Evolutionary conservation across 2,888 invertebrate genomes (phyloP), one percentile per base, ranked within the genome.

Genomic region (Lydus trimaculatus): DNA sequence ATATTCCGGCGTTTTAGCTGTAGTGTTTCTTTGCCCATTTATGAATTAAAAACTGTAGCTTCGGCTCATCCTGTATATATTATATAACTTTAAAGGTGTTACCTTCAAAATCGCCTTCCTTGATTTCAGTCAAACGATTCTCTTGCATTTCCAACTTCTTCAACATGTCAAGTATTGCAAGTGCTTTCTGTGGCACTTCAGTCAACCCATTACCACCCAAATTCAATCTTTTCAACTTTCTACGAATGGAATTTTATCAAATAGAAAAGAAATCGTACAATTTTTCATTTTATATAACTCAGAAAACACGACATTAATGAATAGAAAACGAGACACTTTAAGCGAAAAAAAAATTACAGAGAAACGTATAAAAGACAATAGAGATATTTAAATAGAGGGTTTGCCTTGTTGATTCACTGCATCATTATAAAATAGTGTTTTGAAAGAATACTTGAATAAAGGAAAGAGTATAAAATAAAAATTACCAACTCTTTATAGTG

Each of bases 111-210:
- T 96, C 95, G 39, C 94, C 94, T 81, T 94, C 94, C 58, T 89
- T 86, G 73, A 96, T 94, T 33, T 88, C 86, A 56, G 90, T 87
- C 70, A 96, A 94, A 74, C 90, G 89, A 82, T 96, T 96, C 82
- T 95, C 95, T 81, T 95, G 95, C 87, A 96, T 91, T 85, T 96
- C 96, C 61, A 96, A 87, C 80, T 94, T 96, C 84, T 93, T 94
- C 75, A 96, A 85, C 77, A 91, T 94, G 79, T 93, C 92, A 74
- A 96, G 87, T 69, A 92, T 89, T 0, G 92, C 91, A n/a, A 96
- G 89, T 0, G 96, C 91, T 80, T 91, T 90, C 78, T 94, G 94
- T 15, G 96, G 96, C 61, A 96, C 90, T 13, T 89, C 87, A 39
- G 90, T 89, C 79, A 96, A 86, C 72, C 92, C 91, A 83, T 96